A percentile compares a stretch with the other conserved stretches of the same genome.
These are phyloP conservation scores for Phaethornis superciliosus DNA, from an alignment of 2,113 vertebrate genomes.

Conservation along the genomic window DNA sequence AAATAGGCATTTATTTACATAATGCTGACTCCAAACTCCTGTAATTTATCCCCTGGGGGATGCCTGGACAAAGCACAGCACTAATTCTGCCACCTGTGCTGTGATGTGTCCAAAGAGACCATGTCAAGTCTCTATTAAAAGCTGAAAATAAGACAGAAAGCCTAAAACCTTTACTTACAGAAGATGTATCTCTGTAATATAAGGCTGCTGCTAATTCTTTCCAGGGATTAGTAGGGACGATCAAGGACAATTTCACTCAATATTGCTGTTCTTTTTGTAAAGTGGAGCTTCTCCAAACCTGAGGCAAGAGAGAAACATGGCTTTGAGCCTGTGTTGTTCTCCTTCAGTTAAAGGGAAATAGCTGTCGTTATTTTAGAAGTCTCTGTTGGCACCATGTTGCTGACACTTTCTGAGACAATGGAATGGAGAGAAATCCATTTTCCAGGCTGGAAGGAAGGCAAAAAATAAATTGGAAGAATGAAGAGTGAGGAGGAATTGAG, in stretches of 20 bases:
- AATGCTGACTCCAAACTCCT: slow-evolving; percentile 1
- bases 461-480: slow-evolving; percentile 29
- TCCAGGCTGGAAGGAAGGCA: slow-evolving; percentile 1
- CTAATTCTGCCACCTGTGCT: slow-evolving; percentile 31
- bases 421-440: slow-evolving; percentile 57
- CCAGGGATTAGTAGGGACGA: slow-evolving; percentile 29
- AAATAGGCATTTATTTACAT: slow-evolving; percentile 22
- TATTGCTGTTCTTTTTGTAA: background rate
- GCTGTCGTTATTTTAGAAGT: slow-evolving; percentile 41
- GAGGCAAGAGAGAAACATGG: slow-evolving; percentile 2
- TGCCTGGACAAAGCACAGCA: background rate
- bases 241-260: slow-evolving; percentile 7
- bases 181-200: slow-evolving; percentile 22
- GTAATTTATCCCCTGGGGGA: slow-evolving; percentile 10
- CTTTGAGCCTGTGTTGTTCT: background rate
- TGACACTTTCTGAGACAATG: background rate
- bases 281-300: background rate
- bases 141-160: slow-evolving; percentile 2
- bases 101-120: background rate
- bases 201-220: slow-evolving; percentile 50
- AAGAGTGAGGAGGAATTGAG: slow-evolving; percentile 45
- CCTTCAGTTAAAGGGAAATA: slow-evolving; percentile 31
- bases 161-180: background rate
- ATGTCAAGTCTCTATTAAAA: background rate
- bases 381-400: background rate